phyloP scores from a whole-genome alignment of 2,888 invertebrate species.

The Onchidella celtica region DNA sequence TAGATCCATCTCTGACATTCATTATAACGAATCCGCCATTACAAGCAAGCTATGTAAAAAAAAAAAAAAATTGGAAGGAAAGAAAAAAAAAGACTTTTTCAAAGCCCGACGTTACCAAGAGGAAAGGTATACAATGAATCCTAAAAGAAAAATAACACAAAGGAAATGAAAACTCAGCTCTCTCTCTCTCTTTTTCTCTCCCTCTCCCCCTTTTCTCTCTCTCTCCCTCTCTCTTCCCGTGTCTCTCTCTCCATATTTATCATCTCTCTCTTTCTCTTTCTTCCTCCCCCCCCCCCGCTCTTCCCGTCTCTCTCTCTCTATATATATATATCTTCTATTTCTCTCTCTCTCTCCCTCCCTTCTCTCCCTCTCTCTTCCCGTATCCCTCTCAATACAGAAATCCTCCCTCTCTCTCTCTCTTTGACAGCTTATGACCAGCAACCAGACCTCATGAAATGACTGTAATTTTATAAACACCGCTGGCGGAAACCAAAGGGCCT shows the following conservation, averaged over 20 bases:
- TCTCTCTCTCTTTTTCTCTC: neutral
- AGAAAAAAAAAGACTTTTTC: too few relatives aligned
- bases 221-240: neutral
- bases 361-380: conserved; percentile 2
- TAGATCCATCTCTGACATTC: too few relatives aligned
- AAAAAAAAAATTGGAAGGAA: too few relatives aligned
- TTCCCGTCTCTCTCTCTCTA: neutral
- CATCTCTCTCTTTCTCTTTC: neutral
- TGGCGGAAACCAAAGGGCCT: too few relatives aligned
- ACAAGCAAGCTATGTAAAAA: too few relatives aligned
- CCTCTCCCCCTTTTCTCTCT: neutral
- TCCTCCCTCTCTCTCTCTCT: neutral
- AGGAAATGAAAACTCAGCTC: neutral
- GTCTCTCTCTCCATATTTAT: neutral
- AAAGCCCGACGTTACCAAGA: too few relatives aligned
- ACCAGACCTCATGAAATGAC: neutral
- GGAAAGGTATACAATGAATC: too few relatives aligned
- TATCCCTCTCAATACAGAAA: too few relatives aligned
- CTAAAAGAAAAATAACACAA: too few relatives aligned
- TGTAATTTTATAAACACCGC: too few relatives aligned
- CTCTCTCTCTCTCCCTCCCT: conserved; percentile 29
- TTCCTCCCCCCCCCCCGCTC: neutral
- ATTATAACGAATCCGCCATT: too few relatives aligned
- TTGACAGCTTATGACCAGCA: neutral
- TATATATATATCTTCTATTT: too few relatives aligned